Base-by-base conservation (phyloP, 2,888 invertebrate species). In the Lithosia quadra region DNA sequence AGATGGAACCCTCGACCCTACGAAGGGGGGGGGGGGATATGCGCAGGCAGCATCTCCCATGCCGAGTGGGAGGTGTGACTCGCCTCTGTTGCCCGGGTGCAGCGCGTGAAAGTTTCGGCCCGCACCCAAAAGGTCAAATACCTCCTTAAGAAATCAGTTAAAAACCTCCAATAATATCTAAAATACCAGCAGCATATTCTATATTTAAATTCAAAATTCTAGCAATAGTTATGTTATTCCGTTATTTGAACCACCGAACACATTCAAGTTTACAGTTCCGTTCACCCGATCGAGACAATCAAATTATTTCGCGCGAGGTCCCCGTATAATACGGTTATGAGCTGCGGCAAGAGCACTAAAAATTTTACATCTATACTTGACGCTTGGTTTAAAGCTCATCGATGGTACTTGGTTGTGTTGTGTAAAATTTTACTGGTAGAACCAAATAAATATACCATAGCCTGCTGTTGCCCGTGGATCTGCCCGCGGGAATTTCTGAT, bases 271-370 rank as follows among this genome's bases (percentile, higher is more conserved):
- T 71, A 70, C 49, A 43, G 71, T 69, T 65, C 59, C 68, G 68
- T 77, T 72, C 68, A 74, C 68, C 77, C 33, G 65, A 61, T 68
- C 63, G 77, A 79, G 76, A 75, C 71, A 83, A 83, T 83, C 74
- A 66, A 83, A 83, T 83, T 82, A 83, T 80, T 74, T 70, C 59
- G 74, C 62, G 69, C 65, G 72, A 68, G 70, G 70, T 73, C 71
- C 68, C 56, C 24, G 53, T 64, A 66, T 74, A 81, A 79, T 68
- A 24, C 53, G 10, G 66, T 79, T 79, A 79, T 69, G 62, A 58
- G 68, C 33, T 66, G 72, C 21, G 22, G 63, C 13, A 22, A 55
- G 28, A 22, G 64, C 57, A 62, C 70, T 81, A 77, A 73, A 79
- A 79, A 53, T 81, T 76, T 75, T 76, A 73, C 70, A 72, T 18